phyloP scores from a whole-genome alignment of 2,888 invertebrate genomes.

The Automeris io region DNA sequence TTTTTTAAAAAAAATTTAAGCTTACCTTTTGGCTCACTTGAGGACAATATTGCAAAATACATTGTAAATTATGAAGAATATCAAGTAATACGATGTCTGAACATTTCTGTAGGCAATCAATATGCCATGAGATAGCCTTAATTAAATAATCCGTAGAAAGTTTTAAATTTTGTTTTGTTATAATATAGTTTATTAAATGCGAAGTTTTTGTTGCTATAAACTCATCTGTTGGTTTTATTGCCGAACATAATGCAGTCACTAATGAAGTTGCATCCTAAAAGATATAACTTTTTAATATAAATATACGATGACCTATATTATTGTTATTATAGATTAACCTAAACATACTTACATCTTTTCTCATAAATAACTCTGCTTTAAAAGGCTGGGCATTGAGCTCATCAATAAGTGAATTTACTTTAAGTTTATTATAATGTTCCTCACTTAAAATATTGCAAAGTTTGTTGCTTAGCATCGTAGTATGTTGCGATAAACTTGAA shows the following conservation, averaged over 20 bases:
- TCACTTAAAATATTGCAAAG: slow-evolving; percentile 49
- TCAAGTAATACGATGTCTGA: slow-evolving; percentile 58
- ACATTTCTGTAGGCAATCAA: slow-evolving; percentile 55
- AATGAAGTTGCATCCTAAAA: slow-evolving; percentile 55
- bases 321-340: slow-evolving; percentile 15
- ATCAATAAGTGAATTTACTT: slow-evolving; percentile 74
- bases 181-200: slow-evolving; percentile 71
- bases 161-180: slow-evolving; percentile 72
- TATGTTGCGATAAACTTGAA: slow-evolving; percentile 32
- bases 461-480: slow-evolving; percentile 49
- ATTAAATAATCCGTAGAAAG: slow-evolving; percentile 41
- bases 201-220: slow-evolving; percentile 76
- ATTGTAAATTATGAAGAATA: slow-evolving; percentile 59
- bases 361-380: slow-evolving; percentile 59
- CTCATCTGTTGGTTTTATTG: slow-evolving; percentile 65
- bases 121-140: slow-evolving; percentile 60
- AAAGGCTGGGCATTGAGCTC: slow-evolving; percentile 80
- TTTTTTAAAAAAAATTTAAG: background rate
- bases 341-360: slow-evolving; percentile 57
- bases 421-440: slow-evolving; percentile 60
- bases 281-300: background rate
- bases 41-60: slow-evolving; percentile 45
- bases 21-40: slow-evolving; percentile 43
- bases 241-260: slow-evolving; percentile 46
- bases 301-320: background rate